phyloP scores from a whole-genome alignment of 2,888 invertebrate species.

The Drosophila greeni region DNA sequence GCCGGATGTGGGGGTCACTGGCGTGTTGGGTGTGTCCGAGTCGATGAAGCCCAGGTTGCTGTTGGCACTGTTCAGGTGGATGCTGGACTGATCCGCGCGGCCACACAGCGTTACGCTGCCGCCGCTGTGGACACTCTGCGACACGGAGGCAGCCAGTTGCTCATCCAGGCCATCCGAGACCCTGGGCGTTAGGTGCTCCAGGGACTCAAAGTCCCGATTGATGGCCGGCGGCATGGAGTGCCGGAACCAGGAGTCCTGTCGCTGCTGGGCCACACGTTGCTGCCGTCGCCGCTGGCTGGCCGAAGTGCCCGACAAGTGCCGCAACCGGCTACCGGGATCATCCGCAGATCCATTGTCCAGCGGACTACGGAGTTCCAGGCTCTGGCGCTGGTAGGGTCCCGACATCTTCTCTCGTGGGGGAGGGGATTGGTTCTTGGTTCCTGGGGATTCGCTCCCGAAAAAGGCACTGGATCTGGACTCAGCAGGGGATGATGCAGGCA shows the following conservation, averaged over 20 bases:
- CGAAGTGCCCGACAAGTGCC: constrained; percentile 30
- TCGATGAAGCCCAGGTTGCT: constrained; percentile 74
- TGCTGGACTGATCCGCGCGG: constrained; percentile 50
- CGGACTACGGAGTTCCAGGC: constrained; percentile 66
- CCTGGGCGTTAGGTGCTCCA: constrained; percentile 70
- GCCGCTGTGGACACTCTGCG: constrained; percentile 48
- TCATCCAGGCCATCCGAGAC: constrained; percentile 67
- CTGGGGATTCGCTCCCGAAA: constrained; percentile 35
- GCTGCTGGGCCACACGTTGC: constrained; percentile 60
- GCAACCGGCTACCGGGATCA: constrained; percentile 18
- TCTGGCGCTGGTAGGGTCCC: constrained; percentile 64
- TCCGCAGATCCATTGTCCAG: constrained; percentile 15
- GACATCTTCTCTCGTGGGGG: constrained; percentile 50
- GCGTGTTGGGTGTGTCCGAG: constrained; percentile 72
- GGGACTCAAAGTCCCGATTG: constrained; percentile 75
- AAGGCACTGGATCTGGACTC: constrained; percentile 45
- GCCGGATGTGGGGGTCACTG: constrained; percentile 60
- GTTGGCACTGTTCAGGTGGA: constrained; percentile 74
- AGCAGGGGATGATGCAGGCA: constrained; percentile 23
- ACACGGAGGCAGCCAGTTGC: constrained; percentile 67
- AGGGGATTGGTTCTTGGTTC: constrained; percentile 3
- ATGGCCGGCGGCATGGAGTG: constrained; percentile 77
- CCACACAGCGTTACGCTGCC: constrained; percentile 46
- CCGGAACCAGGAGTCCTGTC: constrained; percentile 76
- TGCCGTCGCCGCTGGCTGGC: constrained; percentile 64